A percentile compares a stretch with the other conserved stretches of the same genome.
Evolutionary conservation across 2,113 vertebrate species (phyloP).

Genomic region (Cololabis saira): DNA sequence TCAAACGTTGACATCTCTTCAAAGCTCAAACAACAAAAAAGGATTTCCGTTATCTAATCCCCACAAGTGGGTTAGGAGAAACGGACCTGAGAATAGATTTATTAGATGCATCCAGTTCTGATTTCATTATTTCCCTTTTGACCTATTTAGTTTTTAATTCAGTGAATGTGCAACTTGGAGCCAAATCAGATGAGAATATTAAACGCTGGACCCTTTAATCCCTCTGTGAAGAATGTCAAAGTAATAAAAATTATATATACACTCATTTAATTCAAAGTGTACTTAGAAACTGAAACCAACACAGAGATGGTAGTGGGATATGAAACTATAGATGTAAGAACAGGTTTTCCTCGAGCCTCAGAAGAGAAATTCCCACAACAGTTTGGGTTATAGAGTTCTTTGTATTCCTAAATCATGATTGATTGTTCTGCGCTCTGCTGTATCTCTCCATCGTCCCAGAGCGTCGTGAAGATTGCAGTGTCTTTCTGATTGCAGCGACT

Average conservation of each 20-base stretch:
- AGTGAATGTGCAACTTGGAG: not conserved
- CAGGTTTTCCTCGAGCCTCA: not conserved
- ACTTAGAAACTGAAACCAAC: not conserved
- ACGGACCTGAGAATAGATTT: too few species aligned
- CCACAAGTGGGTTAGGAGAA: too few species aligned
- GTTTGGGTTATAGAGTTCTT: not conserved
- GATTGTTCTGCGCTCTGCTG: not conserved
- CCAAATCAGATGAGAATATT: conserved; percentile 1
- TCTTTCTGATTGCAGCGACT: conserved; percentile 64
- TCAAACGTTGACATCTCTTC: too few species aligned
- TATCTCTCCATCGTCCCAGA: conserved; percentile 31
- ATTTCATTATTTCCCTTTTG: not conserved
- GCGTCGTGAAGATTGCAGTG: conserved; percentile 65
- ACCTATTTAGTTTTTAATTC: conserved; percentile 3
- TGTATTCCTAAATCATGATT: conserved; percentile 12
- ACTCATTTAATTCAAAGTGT: not conserved
- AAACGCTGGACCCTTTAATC: not conserved
- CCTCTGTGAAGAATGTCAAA: not conserved
- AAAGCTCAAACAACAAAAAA: too few species aligned
- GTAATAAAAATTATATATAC: too few species aligned
- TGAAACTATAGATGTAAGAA: conserved; percentile 4
- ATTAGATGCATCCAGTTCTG: not conserved
- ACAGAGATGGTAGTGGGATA: not conserved
- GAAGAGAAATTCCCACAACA: not conserved
- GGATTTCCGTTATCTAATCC: too few species aligned